A percentile compares a stretch with the other conserved stretches of the same genome.
These are phyloP conservation scores for Solea senegalensis DNA, from an alignment of 2,113 vertebrate species.

Conservation along the genomic window DNA sequence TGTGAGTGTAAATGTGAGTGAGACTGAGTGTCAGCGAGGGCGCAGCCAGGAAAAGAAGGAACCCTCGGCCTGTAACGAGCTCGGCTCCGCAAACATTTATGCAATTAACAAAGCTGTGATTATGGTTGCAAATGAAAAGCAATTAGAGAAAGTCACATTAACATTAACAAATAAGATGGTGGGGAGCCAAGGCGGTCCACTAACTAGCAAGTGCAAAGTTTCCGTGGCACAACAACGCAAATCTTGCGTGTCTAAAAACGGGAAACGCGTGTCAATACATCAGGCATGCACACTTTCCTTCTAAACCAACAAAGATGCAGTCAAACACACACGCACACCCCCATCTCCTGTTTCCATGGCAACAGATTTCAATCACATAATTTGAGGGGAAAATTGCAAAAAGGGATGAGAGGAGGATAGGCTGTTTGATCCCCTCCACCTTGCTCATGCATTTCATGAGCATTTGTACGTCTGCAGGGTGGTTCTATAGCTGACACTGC, in stretches of 20 bases:
- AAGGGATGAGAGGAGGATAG: slow-evolving; percentile 39
- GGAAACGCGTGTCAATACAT: slow-evolving; percentile 5
- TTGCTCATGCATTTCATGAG: slow-evolving; percentile 30
- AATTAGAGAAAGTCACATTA: slow-evolving; percentile 76
- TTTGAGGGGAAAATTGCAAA: slow-evolving; percentile 47
- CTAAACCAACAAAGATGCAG: slow-evolving; percentile 25
- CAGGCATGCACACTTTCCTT: background rate
- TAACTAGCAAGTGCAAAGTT: slow-evolving; percentile 28
- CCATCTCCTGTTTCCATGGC: slow-evolving; percentile 58
- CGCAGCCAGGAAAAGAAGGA: slow-evolving; percentile 52
- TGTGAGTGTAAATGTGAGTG: slow-evolving; percentile 14
- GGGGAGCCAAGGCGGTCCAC: slow-evolving; percentile 40
- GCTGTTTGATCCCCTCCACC: slow-evolving; percentile 44
- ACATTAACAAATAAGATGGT: slow-evolving; percentile 71
- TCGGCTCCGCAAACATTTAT: slow-evolving; percentile 76
- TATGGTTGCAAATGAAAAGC: slow-evolving; percentile 75
- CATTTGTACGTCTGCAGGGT: slow-evolving; percentile 12
- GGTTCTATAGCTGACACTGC: slow-evolving; percentile 12
- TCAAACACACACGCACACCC: background rate
- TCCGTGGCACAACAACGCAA: slow-evolving; percentile 40
- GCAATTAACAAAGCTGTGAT: slow-evolving; percentile 78
- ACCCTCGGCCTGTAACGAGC: slow-evolving; percentile 61
- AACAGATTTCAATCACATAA: slow-evolving; percentile 57
- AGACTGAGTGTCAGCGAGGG: slow-evolving; percentile 31
- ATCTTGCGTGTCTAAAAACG: background rate